These are phyloP conservation scores for Phrynocephalus forsythii DNA, from an alignment of 2,797 vertebrate genomes.

Conservation along the genomic window DNA sequence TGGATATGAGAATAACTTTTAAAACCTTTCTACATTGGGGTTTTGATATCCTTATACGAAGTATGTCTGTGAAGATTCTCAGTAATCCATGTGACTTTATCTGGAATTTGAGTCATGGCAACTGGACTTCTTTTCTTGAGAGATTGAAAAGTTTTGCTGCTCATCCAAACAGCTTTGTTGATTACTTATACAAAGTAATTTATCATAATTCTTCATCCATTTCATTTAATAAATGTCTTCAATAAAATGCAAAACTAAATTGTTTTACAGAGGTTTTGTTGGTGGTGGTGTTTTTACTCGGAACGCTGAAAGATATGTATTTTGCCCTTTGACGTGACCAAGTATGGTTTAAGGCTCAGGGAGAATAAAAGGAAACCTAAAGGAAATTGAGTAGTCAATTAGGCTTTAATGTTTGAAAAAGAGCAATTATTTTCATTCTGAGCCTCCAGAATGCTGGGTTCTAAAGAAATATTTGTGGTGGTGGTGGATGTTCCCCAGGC, in stretches of 20 bases:
- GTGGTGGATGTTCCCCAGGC: background rate
- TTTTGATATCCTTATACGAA: no score
- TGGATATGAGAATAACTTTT: no score
- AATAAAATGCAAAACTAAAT: no score
- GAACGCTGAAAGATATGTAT: background rate
- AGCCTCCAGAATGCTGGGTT: background rate
- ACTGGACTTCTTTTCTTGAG: no score
- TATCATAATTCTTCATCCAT: background rate
- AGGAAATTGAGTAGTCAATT: background rate
- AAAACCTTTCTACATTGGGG: no score
- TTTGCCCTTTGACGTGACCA: conserved; percentile 15
- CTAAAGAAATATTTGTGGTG: conserved; percentile 7
- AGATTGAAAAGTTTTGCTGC: no score
- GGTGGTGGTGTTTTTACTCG: background rate
- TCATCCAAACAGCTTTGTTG: no score
- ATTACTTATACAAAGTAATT: no score
- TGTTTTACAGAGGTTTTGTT: no score
- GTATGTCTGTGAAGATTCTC: no score
- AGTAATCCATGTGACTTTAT: no score
- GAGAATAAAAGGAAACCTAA: background rate
- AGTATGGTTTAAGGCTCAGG: background rate
- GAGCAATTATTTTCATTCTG: conserved; percentile 16
- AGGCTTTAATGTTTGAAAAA: background rate
- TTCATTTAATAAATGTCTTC: background rate
- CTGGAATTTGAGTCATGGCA: no score